A percentile compares a stretch with the other conserved stretches of the same genome.
These are phyloP conservation scores for Dugesia japonica DNA, from an alignment of 2,888 invertebrate genomes.

Conservation along the genomic window DNA sequence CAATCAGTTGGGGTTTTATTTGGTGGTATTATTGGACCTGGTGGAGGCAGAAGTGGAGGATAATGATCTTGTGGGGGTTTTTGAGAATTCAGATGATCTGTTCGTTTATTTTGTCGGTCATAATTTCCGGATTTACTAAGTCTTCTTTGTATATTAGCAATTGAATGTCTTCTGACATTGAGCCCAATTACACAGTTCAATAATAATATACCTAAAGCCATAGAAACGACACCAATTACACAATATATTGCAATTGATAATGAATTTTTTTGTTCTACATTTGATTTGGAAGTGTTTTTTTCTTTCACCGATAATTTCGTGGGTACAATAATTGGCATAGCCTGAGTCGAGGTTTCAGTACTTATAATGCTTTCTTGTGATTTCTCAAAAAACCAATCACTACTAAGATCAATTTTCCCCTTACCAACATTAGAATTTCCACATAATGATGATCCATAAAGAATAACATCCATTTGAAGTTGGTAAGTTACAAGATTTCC, in stretches of 20 bases:
- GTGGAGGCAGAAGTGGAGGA: neutral
- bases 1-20: neutral
- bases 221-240: neutral
- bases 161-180: neutral
- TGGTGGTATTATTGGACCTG: neutral
- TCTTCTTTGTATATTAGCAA: neutral
- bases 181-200: neutral
- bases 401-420: neutral
- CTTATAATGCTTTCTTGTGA: too few relatives aligned
- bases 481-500: neutral
- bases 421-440: neutral
- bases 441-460: neutral
- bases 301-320: neutral
- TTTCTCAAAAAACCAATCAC: neutral
- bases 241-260: neutral
- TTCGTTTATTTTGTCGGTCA: neutral
- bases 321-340: too few relatives aligned
- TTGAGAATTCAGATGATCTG: neutral
- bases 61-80: neutral
- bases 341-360: too few relatives aligned
- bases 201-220: neutral
- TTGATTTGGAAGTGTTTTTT: neutral
- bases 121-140: neutral
- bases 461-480: neutral
- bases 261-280: neutral